phyloP scores from a whole-genome alignment of 2,888 invertebrate species.

The Ochlodes sylvanus region DNA sequence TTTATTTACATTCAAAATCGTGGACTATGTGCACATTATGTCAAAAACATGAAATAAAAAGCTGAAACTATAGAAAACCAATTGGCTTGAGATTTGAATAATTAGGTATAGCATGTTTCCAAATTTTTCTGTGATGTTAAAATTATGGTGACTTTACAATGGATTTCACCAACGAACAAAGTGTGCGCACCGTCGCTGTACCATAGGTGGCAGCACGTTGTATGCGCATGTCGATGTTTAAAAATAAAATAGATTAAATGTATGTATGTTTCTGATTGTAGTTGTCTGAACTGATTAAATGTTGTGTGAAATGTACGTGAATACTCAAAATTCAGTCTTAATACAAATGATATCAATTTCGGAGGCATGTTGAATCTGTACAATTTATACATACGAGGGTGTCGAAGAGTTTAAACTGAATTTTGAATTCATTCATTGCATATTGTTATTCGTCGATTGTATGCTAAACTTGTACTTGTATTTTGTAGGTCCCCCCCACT shows the following conservation, averaged over 20 bases:
- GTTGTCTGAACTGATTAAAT: constrained; percentile 3
- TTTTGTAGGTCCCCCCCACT: constrained; percentile 23
- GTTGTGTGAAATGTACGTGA: constrained; percentile 1
- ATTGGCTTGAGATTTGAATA: not conserved
- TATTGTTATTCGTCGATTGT: not conserved
- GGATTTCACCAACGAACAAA: not conserved
- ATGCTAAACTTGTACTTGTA: not conserved
- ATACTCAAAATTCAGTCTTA: constrained; percentile 21
- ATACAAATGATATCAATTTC: not conserved
- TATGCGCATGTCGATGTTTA: not conserved
- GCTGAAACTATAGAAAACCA: not conserved
- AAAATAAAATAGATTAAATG: no score
- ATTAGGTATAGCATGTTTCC: not conserved
- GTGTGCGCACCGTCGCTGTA: constrained; percentile 7
- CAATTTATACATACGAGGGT: not conserved
- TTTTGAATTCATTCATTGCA: not conserved
- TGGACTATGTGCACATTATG: constrained; percentile 10
- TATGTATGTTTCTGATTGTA: constrained; percentile 5
- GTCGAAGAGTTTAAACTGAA: not conserved
- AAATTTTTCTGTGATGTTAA: not conserved
- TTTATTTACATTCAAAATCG: not conserved
- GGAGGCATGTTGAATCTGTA: no score
- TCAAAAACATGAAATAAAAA: not conserved
- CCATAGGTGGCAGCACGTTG: not conserved
- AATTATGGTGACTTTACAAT: no score